Evolutionary conservation across 2,888 invertebrate species (phyloP), one percentile per base, ranked within the genome.

Genomic region (Erebia palarica): DNA sequence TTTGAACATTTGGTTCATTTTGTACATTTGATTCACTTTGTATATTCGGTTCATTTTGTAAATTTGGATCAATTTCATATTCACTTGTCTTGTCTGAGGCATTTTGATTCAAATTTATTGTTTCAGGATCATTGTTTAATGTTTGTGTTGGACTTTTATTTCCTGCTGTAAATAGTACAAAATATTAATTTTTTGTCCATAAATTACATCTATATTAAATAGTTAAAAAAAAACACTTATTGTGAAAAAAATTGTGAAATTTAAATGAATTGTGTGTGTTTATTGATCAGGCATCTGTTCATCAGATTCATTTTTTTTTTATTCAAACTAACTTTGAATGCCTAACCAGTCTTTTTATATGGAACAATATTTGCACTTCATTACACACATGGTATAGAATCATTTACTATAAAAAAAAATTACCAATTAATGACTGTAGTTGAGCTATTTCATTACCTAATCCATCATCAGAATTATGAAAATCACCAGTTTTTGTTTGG

Each of bases 391-490:
- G 1, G 21, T 1, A 21, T 21, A 21, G 21, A 21, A 21, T 21
- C 1, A 21, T 21, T 21, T 21, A 21, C 21, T 21, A 21, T 21
- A 21, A 21, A 21, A 21, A 1, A 1, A 21, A 1, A 14, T 82
- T 80, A 88, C 88, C 47, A 70, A 84, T 72, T 71, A 84, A 44
- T 55, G 85, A 84, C 55, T 61, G 18, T 8, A 61, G 10, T 18
- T 47, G 13, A 18, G 18, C 42, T 18, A 47, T 13, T 16, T 61
- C 13, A 61, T 21, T 18, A 27, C 74, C 80, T 18, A 78, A 65
- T 58, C 73, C 65, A 8, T 71, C 27, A 27, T 69, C 59, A 27
- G 51, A 53, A 72, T 69, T 65, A 5, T 55, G 55, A 18, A 61
- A 65, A 58, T 60, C 21, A 8, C 21, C 14, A 67, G 1, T 16